Base-by-base conservation (phyloP, 2,797 vertebrate genomes). In the Enteromius anoplus region DNA sequence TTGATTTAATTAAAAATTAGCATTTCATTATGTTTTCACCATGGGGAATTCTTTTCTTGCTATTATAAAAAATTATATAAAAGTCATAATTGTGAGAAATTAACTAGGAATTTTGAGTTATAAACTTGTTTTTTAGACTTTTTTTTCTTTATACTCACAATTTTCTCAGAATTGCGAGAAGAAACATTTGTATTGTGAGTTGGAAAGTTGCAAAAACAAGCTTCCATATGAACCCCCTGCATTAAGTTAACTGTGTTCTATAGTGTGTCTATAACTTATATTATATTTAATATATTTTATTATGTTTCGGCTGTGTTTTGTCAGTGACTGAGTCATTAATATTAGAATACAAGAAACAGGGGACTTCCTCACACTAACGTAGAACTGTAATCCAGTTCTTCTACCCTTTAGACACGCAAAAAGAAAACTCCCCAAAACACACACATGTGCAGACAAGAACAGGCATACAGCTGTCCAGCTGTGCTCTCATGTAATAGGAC, bases 391-490 rank as follows among this genome's bases (percentile, higher is more conserved):
- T 45, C 45, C 34, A 62, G 37, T 53, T 83, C 49, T 62, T 80
- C 26, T 55, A 32, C 55, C 64, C 21, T 72, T 78, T 72, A 82
- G 55, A 84, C 51, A 80, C 2, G 70, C 70, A 62, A 80, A 26
- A 80, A 79, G 71, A 85, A 81, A 79, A 68, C 66, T 83, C 77
- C 83, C 73, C 58, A 66, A 72, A 37, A 72, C 19, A 69, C 55
- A 71, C 53, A 37, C 65, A 73, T 73, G 64, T 53, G 49, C 75
- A 81, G 58, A 81, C 71, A 82, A 26, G 55, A 72, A 80, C 75
- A 76, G 7, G 77, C 68, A 80, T 77, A 80, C 85, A 89, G 84
- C 85, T 85, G 84, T 84, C 76, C 83, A 85, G 85, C 78, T 85
- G 86, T 85, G 77, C 45, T 69, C 75, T 82, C 64, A 17, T 58